Percentiles rank a stretch among this genome's conserved stretches.
These are phyloP conservation scores for Lateolabrax maculatus DNA, from an alignment of 2,797 vertebrate species.

Conservation along the genomic window DNA sequence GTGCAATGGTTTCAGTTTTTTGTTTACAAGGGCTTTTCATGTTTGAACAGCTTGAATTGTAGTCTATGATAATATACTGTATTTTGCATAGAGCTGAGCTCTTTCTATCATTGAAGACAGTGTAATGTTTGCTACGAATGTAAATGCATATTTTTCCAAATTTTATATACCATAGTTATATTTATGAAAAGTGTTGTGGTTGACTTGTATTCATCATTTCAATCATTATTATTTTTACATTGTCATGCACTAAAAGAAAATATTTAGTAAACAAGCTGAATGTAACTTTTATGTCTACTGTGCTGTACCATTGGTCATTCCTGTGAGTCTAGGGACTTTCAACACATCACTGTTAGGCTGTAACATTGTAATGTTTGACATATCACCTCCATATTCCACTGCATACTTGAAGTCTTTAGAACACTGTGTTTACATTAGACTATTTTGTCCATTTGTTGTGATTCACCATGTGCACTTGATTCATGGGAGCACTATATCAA, in stretches of 20 bases:
- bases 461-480: conserved; percentile 55
- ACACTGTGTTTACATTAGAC: conserved; percentile 71
- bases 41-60: conserved; percentile 79
- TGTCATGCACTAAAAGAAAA: conserved; percentile 55
- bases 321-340: conserved; percentile 35
- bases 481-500: conserved; percentile 43
- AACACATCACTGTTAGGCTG: conserved; percentile 46
- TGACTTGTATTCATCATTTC: conserved; percentile 59
- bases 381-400: conserved; percentile 56
- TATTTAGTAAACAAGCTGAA: conserved; percentile 67
- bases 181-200: conserved; percentile 81
- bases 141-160: conserved; percentile 87
- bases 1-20: conserved; percentile 72
- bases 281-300: conserved; percentile 70
- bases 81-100: conserved; percentile 82
- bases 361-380: conserved; percentile 44
- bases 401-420: conserved; percentile 70
- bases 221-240: conserved; percentile 73
- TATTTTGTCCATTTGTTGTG: conserved; percentile 68
- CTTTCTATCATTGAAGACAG: conserved; percentile 75
- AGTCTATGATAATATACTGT: conserved; percentile 75
- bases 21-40: conserved; percentile 83
- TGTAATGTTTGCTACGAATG: conserved; percentile 85
- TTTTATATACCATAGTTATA: conserved; percentile 86
- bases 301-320: conserved; percentile 60